Base-by-base conservation (phyloP, 2,797 vertebrate species). In the Notolabrus celidotus region DNA sequence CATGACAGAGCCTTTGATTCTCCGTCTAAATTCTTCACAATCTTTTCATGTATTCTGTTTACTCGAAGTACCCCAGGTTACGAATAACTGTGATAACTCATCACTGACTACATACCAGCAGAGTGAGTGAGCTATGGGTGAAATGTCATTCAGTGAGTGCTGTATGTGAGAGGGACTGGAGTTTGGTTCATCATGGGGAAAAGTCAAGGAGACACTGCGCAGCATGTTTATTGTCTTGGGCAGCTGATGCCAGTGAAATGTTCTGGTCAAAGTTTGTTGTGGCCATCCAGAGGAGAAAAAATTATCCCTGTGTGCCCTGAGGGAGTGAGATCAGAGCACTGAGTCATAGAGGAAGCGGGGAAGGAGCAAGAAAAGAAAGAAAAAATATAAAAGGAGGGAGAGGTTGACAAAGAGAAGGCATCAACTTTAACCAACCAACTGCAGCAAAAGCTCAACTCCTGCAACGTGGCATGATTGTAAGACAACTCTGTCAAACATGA, bases 221-320 rank as follows among this genome's bases (percentile, higher is more conserved):
- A 66, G 57, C 67, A 73, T 77, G 81, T 89, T 89, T 87, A 71
- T 89, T 89, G 74, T 83, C 62, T 70, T 68, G 71, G 50, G 61
- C 71, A 69, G 62, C 55, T 54, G 73, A 80, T 79, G 83, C 77
- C 77, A 83, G 71, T 42, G 49, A 86, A 88, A 87, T 71, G 59
- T 84, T 68, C 86, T 52, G 81, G 84, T 86, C 85, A 89, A 80
- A 90, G 89, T 88, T 88, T 86, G 77, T 83, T 84, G 78, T 83
- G 86, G 79, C 89, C 80, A 70, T 34, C 69, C 31, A 59, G 39
- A 69, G 53, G 23, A 57, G 14, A 42, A 27, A 33, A 68, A 82
- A 54, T 14, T 7, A 71, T 58, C 58, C 16, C 36, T 43, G 51
- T 47, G 29, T 23, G 47, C 50, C 55, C 45, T n/a, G 8, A 73